Conservation (phyloP, 1,140 invertebrate species). For the Drosophila sulfurigaster region DNA sequence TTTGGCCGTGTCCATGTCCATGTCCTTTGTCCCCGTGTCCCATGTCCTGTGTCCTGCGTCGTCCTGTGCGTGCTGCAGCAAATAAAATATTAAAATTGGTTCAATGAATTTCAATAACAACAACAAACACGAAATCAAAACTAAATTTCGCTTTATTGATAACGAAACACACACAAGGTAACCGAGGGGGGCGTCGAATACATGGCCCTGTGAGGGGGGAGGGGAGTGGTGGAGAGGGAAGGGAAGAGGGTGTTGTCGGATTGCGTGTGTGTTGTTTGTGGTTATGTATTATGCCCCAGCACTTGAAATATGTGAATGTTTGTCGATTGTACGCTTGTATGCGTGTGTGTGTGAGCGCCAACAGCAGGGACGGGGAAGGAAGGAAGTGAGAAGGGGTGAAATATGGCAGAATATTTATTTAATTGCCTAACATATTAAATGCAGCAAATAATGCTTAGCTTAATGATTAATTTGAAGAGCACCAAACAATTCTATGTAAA, state of each 20-base stretch:
- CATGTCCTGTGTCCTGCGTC: constrained; percentile 28
- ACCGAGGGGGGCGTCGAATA: constrained; percentile 15
- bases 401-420: background rate
- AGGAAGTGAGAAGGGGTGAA: background rate
- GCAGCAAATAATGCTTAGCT: background rate
- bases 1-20: constrained; percentile 5
- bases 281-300: constrained; percentile 59
- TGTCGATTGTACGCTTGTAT: constrained; percentile 39
- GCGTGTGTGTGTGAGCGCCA: too few species aligned
- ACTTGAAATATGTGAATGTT: constrained; percentile 72
- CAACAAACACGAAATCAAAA: constrained; percentile 84
- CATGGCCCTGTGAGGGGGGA: background rate
- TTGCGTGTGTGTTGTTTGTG: constrained; percentile 60
- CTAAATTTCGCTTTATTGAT: constrained; percentile 83
- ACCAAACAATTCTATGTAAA: background rate
- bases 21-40: constrained; percentile 20
- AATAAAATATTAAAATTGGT: constrained; percentile 84
- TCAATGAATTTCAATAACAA: constrained; percentile 84
- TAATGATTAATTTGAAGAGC: background rate
- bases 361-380: background rate
- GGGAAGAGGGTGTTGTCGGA: constrained; percentile 24
- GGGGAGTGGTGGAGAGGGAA: constrained; percentile 7
- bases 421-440: background rate
- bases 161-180: constrained; percentile 79
- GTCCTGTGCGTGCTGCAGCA: constrained; percentile 77